Conservation (phyloP, 2,113 vertebrate species). For the Baryphthengus martii region DNA sequence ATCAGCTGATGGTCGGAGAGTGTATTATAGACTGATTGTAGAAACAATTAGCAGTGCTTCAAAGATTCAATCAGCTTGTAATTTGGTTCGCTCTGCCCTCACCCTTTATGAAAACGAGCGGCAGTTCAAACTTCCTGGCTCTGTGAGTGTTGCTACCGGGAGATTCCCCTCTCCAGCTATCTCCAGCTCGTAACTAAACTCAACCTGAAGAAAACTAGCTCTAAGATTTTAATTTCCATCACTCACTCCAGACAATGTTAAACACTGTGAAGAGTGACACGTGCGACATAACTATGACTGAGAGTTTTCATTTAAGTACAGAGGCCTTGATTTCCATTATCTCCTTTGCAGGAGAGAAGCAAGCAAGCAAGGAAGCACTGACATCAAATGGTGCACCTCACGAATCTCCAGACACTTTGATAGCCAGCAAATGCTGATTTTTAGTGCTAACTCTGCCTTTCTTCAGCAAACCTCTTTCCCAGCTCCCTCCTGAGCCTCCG, state of each 20-base stretch:
- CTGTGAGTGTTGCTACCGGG: not conserved
- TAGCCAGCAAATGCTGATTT: not conserved
- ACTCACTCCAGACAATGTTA: constrained; percentile 23
- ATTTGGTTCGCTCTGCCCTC: not conserved
- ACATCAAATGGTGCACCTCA: not conserved
- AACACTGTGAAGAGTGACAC: not conserved
- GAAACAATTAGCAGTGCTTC: not conserved
- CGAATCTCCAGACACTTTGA: not conserved
- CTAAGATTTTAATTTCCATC: constrained; percentile 47
- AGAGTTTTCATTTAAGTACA: constrained; percentile 24
- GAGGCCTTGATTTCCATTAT: constrained; percentile 15
- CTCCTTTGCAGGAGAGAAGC: not conserved
- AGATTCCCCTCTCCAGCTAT: constrained; percentile 7
- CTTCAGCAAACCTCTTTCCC: not conserved
- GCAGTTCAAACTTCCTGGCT: not conserved
- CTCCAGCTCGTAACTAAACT: not conserved
- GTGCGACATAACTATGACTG: not conserved
- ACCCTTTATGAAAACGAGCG: not conserved
- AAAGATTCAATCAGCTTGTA: not conserved
- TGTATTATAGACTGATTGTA: not conserved
- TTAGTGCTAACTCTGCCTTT: not conserved
- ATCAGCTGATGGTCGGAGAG: not conserved
- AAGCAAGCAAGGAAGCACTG: not conserved
- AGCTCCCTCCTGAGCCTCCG: not conserved
- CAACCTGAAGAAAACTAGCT: constrained; percentile 10